phyloP scores from a whole-genome alignment of 1,140 invertebrate species.

The Bilobella aurantiaca region DNA sequence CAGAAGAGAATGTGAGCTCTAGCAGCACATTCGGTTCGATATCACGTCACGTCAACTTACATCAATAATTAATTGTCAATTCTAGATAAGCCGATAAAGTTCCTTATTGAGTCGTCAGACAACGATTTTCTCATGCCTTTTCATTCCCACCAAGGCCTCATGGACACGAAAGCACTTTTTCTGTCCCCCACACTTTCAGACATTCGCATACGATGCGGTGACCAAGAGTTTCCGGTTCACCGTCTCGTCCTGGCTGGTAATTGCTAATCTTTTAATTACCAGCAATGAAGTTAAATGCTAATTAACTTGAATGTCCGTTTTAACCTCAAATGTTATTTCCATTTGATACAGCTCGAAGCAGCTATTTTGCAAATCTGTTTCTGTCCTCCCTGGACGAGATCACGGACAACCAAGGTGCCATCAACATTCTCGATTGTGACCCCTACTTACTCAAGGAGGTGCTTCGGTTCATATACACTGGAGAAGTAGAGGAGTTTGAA shows the following conservation, averaged over 20 bases:
- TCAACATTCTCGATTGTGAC: constrained; percentile 18
- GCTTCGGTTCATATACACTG: constrained; percentile 24
- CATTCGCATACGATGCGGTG: constrained; percentile 13
- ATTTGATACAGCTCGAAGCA: constrained; percentile 16
- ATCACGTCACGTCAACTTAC: too few relatives aligned
- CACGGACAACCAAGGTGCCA: constrained; percentile 9
- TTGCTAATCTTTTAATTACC: background rate
- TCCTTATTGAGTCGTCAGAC: background rate
- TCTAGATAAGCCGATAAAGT: constrained; percentile 9
- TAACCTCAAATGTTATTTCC: background rate
- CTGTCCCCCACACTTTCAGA: constrained; percentile 15
- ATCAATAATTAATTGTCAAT: background rate
- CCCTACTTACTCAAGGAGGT: constrained; percentile 13
- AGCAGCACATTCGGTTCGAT: too few relatives aligned
- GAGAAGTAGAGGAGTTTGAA: constrained; percentile 16
- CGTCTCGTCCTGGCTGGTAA: constrained; percentile 21
- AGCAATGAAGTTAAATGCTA: background rate
- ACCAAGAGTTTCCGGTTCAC: constrained; percentile 19
- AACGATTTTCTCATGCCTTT: constrained; percentile 8
- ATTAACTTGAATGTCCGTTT: background rate
- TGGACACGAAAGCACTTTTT: constrained; percentile 14
- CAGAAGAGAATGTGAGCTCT: constrained; percentile 8
- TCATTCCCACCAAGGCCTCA: background rate
- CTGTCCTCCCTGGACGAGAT: constrained; percentile 13
- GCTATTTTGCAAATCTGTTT: constrained; percentile 20